Conservation (phyloP, 92 coral and sea anemone species). For the Umimayanthus kanabou region DNA sequence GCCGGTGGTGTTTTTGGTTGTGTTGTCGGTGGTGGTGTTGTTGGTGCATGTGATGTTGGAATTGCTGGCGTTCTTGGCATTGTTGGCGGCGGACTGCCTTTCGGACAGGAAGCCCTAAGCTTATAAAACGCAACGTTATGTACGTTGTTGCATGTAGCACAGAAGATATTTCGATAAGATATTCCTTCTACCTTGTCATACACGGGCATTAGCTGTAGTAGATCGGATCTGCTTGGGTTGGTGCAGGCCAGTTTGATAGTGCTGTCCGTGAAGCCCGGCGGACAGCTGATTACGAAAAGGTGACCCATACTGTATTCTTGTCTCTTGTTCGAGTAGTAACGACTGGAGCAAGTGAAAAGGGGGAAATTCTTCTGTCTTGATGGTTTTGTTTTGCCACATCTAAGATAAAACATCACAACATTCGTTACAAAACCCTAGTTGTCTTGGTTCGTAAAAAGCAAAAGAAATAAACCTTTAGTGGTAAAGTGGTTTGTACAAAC, state of each 20-base stretch:
- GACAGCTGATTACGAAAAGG: constrained; percentile 25
- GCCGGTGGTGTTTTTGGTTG: too few species aligned
- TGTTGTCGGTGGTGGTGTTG: too few species aligned
- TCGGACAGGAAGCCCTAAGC: neutral
- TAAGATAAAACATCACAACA: neutral
- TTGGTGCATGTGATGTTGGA: too few species aligned
- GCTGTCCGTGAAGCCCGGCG: constrained; percentile 6
- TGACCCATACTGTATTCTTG: constrained; percentile 5
- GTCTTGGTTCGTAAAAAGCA: neutral
- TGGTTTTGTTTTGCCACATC: constrained; percentile 17
- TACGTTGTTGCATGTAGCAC: constrained; percentile 33
- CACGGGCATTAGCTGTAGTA: constrained; percentile 22
- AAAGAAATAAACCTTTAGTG: too few species aligned
- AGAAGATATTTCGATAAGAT: constrained; percentile 17
- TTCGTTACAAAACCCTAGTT: too few species aligned
- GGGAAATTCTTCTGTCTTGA: neutral
- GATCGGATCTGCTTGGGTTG: constrained; percentile 28
- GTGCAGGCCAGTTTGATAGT: constrained; percentile 14
- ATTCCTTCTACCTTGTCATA: constrained; percentile 27
- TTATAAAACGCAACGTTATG: neutral
- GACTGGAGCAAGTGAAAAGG: neutral
- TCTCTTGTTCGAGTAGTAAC: neutral
- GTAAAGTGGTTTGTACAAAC: too few species aligned
- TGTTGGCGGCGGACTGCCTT: neutral
- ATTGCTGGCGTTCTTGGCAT: too few species aligned